Conservation (phyloP, 2,113 vertebrate species). For the Myrmecophaga tridactyla region DNA sequence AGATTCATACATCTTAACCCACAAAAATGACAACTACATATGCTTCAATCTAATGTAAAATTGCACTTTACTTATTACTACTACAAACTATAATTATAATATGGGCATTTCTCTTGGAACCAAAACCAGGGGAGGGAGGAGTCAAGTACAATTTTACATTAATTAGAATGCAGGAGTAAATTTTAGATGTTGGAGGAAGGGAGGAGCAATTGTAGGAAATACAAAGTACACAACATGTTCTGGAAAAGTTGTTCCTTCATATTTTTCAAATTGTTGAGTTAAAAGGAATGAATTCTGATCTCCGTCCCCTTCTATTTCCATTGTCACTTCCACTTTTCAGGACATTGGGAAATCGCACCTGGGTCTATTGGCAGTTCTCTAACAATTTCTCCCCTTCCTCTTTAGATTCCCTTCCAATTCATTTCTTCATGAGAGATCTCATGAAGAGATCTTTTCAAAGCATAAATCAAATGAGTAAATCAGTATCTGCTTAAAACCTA, state of each 20-base stretch:
- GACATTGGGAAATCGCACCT: too few species aligned
- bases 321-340: too few species aligned
- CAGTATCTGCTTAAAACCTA: too few species aligned
- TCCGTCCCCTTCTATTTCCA: not conserved
- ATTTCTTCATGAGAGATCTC: too few species aligned
- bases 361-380: too few species aligned
- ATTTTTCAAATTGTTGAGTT: not conserved
- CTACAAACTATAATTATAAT: not conserved
- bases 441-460: too few species aligned
- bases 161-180: not conserved
- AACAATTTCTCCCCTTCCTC: too few species aligned
- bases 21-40: not conserved
- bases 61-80: not conserved
- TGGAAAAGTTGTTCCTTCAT: not conserved
- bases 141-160: too few species aligned
- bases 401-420: too few species aligned
- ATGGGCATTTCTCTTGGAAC: not conserved
- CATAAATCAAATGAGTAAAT: too few species aligned
- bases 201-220: rapidly evolving
- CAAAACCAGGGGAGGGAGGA: not conserved
- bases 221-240: not conserved
- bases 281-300: not conserved
- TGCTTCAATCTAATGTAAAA: not conserved
- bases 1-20: not conserved
- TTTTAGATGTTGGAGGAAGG: not conserved